Evolutionary conservation across 2,888 invertebrate genomes (phyloP).

Genomic region (Lochmaea crataegi): DNA sequence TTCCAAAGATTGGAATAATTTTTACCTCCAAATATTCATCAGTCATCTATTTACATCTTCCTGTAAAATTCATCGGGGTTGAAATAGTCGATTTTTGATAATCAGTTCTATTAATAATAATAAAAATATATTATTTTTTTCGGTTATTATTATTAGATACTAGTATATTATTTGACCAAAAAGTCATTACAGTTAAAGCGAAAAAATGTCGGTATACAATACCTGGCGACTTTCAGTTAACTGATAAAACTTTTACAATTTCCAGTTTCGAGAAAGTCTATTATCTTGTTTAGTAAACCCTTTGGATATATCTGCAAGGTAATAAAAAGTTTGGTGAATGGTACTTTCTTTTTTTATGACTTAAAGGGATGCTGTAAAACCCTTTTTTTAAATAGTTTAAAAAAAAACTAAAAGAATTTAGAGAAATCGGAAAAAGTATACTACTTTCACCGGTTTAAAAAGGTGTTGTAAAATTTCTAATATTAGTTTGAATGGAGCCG

Average conservation of each 20-base stretch:
- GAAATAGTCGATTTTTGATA: no score
- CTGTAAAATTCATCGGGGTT: no score
- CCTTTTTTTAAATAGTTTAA: slow-evolving; percentile 53
- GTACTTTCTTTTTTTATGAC: slow-evolving; percentile 56
- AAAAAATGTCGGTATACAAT: slow-evolving; percentile 9
- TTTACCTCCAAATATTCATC: no score
- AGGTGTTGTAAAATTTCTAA: slow-evolving; percentile 45
- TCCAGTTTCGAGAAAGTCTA: slow-evolving; percentile 35
- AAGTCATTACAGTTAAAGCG: background rate
- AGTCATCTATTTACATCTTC: no score
- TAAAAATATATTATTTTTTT: no score
- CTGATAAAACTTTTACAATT: slow-evolving; percentile 42
- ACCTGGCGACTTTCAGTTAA: slow-evolving; percentile 19
- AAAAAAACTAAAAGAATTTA: slow-evolving; percentile 45
- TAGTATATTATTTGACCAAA: background rate
- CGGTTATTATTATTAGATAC: background rate
- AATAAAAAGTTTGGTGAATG: slow-evolving; percentile 53
- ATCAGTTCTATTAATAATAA: no score
- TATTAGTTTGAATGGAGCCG: slow-evolving; percentile 26
- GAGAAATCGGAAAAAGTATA: slow-evolving; percentile 50
- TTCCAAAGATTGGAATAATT: no score
- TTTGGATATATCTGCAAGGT: slow-evolving; percentile 47
- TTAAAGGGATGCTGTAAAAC: slow-evolving; percentile 51
- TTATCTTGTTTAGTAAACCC: slow-evolving; percentile 44
- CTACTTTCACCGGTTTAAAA: slow-evolving; percentile 55